A percentile compares a stretch with the other conserved stretches of the same genome.
phyloP scores from a whole-genome alignment of 2,113 vertebrate genomes.

The Desmodus rotundus region DNA sequence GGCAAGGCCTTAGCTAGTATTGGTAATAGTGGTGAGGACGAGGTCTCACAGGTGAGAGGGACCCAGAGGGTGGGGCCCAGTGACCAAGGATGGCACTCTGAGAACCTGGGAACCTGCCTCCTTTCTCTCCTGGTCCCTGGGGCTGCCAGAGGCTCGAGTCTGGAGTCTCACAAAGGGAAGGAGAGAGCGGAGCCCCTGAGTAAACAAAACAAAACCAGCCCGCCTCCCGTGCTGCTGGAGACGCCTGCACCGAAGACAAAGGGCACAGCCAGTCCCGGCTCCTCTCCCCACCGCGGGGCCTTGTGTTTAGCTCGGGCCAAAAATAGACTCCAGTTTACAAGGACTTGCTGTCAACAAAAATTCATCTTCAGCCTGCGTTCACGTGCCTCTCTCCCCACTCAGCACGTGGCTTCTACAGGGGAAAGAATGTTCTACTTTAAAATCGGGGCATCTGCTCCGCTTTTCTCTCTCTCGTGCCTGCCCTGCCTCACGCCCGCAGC shows the following conservation, averaged over 20 bases:
- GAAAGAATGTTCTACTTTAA: slow-evolving; percentile 40
- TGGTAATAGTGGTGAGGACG: too few relatives aligned
- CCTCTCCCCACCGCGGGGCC: background rate
- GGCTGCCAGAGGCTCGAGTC: too few relatives aligned
- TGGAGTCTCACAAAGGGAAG: too few relatives aligned
- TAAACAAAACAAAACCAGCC: too few relatives aligned
- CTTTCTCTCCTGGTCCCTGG: too few relatives aligned
- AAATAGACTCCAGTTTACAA: slow-evolving; percentile 32
- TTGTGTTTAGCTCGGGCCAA: slow-evolving; percentile 9
- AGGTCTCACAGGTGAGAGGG: too few relatives aligned
- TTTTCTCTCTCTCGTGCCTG: background rate
- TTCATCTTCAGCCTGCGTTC: slow-evolving; percentile 10
- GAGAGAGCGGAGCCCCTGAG: too few relatives aligned
- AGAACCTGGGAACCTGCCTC: too few relatives aligned
- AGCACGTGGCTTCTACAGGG: background rate
- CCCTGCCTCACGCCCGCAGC: background rate
- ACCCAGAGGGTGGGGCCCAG: too few relatives aligned
- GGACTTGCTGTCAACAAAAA: slow-evolving; percentile 38
- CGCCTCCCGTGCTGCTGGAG: too few relatives aligned
- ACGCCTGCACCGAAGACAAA: background rate
- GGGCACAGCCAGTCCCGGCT: background rate
- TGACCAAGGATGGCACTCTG: too few relatives aligned
- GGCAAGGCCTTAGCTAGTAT: too few relatives aligned
- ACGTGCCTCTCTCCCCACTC: slow-evolving; percentile 17
- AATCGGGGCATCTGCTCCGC: slow-evolving; percentile 22